These are phyloP conservation scores for Sinocyclocheilus grahami DNA, from an alignment of 2,113 vertebrate species.

Conservation along the genomic window DNA sequence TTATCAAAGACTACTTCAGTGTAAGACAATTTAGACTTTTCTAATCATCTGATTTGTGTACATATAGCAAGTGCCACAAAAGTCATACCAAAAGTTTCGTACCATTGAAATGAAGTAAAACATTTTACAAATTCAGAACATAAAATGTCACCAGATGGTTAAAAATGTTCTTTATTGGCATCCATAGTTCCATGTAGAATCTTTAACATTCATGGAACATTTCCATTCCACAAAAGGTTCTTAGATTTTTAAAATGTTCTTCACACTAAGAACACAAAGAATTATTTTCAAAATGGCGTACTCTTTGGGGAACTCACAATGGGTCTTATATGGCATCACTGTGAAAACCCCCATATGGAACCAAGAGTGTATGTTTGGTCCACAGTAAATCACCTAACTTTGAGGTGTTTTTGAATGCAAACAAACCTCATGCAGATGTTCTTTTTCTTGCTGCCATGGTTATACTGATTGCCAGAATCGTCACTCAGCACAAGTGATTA, in stretches of 20 bases:
- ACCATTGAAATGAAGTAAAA: not conserved
- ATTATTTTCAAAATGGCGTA: too few species aligned
- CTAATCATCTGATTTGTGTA: not conserved
- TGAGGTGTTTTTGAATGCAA: not conserved
- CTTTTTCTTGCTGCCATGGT: too few species aligned
- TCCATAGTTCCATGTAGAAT: not conserved
- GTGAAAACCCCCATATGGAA: not conserved
- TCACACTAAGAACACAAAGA: too few species aligned
- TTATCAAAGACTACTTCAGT: not conserved
- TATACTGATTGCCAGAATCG: not conserved
- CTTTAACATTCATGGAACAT: not conserved
- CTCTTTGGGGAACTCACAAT: not conserved
- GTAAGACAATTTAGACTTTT: not conserved
- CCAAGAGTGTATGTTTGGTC: not conserved
- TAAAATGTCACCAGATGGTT: not conserved
- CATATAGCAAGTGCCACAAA: not conserved
- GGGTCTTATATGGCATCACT: not conserved
- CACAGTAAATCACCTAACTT: not conserved
- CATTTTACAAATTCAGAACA: too few species aligned
- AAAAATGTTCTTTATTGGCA: not conserved
- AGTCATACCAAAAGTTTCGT: not conserved
- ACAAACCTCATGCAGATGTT: not conserved
- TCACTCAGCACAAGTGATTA: constrained; percentile 21
- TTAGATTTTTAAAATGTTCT: too few species aligned
- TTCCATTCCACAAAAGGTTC: too few species aligned